Base-by-base conservation (phyloP, 2,888 invertebrate genomes). In the Cremastobaeus sp. region DNA sequence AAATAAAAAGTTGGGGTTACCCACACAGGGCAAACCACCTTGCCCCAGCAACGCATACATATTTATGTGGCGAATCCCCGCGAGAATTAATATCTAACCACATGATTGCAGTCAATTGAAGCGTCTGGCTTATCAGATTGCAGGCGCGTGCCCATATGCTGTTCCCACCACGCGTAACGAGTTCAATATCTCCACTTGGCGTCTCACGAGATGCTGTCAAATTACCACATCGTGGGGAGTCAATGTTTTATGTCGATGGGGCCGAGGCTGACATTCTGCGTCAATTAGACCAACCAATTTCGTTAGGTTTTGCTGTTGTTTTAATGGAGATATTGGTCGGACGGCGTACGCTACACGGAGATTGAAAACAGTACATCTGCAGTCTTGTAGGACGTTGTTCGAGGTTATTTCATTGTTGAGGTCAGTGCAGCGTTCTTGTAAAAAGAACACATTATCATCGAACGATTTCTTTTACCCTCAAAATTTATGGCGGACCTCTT, bases 141-240 rank as follows among this genome's bases (percentile, higher is more conserved):
- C 75, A 70, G 82, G 73, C 84, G 79, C 83, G 84, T 83, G 85
- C 82, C 86, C 86, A 86, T 84, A 84, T 86, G 86, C 80, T 78
- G 77, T 77, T 80, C 77, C 77, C 75, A 79, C 76, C 79, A 78
- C 79, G 79, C 80, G 77, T 74, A 64, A 59, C 35, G 21, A 57
- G 45, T 15, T 6, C 21, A 2, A 18, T 32, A 39, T 55, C 32
- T 20, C 41, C 30, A 9, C 45, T 59, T 74, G 69, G 76, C 76
- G 48, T 62, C 68, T 71, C 75, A 59, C 39, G 12, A 32, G 48
- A 55, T 41, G 48, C 57, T 57, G 15, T 57, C 47, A 32, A 66
- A 66, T 48, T 48, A 41, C 32, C 41, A 30, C 48, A 32, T 30
- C 41, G 43, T 43, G 47, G 48, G 54, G 60, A 54, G 45, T 30